Evolutionary conservation across 2,113 vertebrate species (phyloP).

Genomic region (Rhynchomys soricoides): DNA sequence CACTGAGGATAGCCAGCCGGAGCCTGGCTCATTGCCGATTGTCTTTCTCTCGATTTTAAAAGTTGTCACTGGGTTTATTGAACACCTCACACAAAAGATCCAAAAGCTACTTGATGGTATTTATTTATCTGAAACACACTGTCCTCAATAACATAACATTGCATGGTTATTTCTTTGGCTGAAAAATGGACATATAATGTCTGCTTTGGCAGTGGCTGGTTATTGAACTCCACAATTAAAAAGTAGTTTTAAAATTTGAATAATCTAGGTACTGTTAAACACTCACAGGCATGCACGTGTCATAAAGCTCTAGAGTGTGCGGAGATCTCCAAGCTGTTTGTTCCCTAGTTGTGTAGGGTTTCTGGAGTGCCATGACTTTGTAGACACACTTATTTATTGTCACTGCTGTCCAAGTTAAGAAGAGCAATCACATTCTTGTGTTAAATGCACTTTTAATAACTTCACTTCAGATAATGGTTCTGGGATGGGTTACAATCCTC

Average conservation of each 20-base stretch:
- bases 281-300: background rate
- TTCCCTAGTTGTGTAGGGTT: slow-evolving; percentile 49
- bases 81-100: background rate
- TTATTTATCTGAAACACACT: background rate
- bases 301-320: background rate
- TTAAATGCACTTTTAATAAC: slow-evolving; percentile 72
- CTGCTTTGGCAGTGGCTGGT: background rate
- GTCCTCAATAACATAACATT: background rate
- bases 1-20: background rate
- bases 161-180: background rate
- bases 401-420: slow-evolving; percentile 29
- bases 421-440: slow-evolving; percentile 52
- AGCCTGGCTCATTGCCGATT: background rate
- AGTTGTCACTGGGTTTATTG: background rate
- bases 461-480: slow-evolving; percentile 62
- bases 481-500: slow-evolving; percentile 60
- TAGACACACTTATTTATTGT: slow-evolving; percentile 60
- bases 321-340: background rate
- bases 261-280: background rate
- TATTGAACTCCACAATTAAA: background rate
- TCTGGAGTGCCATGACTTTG: slow-evolving; percentile 15
- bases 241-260: background rate
- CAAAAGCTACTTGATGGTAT: background rate
- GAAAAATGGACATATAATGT: slow-evolving; percentile 30
- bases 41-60: background rate